Evolutionary conservation across 2,888 invertebrate genomes (phyloP), one percentile per base, ranked within the genome.

Genomic region (Platypus cylindrus): DNA sequence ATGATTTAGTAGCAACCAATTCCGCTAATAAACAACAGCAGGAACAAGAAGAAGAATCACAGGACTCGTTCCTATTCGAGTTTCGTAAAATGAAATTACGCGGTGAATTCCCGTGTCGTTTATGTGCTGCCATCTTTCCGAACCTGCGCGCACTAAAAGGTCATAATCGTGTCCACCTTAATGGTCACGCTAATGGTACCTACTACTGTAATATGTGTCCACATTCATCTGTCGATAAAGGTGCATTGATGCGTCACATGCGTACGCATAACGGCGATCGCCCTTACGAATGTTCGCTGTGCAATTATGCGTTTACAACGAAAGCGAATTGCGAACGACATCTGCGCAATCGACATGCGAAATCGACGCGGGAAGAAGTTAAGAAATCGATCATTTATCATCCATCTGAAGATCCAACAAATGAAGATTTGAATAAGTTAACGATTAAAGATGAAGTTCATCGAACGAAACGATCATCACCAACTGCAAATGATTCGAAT

Each of bases 321-420:
- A 93, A 94, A 65, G 93, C 94, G 2, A 94, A 95, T 57, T 95
- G 95, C 59, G 94, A 95, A 63, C 70, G 94, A 4, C 94, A 95
- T 59, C 70, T 94, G 49, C 71, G 91, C 45, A 94, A 94, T 59
- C 74, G 90, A 15, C 94, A 94, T 53, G 78, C 81, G 0, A 87
- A 87, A 60, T 73, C 77, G 1, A 79, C 82, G 2, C 72, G 89
- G 34, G 86, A 90, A 47, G 90, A 93, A 48, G 83, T 93, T 0
- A 87, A 90, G 56, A 77, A 78, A 45, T 75, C 84, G 4, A 84
- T 93, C 33, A 84, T 86, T 41, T 85, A 86, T 51, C 85, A 86
- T 55, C 84, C 85, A 0, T 82, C 80, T 2, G 85, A 85, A 63
- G 85, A 86, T 53, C 80, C 83, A 1, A 79, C 79, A 30, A 80